Percentiles rank a stretch among this genome's conserved stretches.
These are phyloP conservation scores for Talpa occidentalis DNA, from an alignment of 2,113 vertebrate species.

Conservation along the genomic window DNA sequence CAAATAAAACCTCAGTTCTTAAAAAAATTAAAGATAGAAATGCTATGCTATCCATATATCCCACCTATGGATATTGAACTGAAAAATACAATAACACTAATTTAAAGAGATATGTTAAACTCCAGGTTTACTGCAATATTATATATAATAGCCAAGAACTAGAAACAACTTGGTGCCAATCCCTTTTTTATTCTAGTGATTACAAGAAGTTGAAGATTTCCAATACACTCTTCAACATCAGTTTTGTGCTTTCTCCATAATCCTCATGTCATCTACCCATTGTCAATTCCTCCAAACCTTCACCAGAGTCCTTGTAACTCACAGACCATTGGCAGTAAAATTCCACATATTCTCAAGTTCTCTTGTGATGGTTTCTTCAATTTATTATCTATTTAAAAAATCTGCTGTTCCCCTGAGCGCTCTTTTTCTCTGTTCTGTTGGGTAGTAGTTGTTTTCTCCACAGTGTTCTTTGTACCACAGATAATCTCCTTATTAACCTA, in stretches of 20 bases:
- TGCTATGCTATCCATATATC: too few species aligned
- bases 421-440: neutral
- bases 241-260: neutral
- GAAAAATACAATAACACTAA: too few species aligned
- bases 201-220: neutral
- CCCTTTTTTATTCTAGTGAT: neutral
- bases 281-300: neutral
- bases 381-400: neutral
- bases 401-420: neutral
- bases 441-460: neutral
- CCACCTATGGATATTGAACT: too few species aligned
- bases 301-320: neutral
- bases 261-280: neutral
- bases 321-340: neutral
- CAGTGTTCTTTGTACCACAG: neutral
- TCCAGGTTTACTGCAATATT: too few species aligned
- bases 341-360: neutral
- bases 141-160: too few species aligned
- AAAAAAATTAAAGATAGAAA: too few species aligned
- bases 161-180: neutral
- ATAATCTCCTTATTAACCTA: neutral
- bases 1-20: too few species aligned
- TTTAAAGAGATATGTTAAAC: too few species aligned
- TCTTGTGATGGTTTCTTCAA: neutral
- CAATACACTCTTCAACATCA: neutral